Conservation (phyloP, 2,888 invertebrate genomes). For the Pristionchus arcanus region DNA sequence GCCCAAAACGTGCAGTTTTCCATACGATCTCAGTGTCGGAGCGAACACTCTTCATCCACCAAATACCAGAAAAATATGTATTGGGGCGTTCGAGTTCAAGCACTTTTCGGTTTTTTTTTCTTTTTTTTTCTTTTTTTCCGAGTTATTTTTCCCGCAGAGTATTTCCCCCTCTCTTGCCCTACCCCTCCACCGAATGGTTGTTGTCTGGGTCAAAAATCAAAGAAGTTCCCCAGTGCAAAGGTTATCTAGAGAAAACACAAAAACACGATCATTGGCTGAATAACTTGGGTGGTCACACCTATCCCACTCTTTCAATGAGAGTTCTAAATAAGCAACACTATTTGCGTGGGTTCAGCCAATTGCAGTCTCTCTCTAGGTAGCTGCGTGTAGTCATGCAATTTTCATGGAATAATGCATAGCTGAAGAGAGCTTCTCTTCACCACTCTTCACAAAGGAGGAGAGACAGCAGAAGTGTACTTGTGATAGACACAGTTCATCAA, state of each 20-base stretch:
- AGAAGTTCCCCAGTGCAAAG: too few relatives aligned
- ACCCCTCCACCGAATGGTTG: too few relatives aligned
- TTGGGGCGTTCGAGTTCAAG: too few relatives aligned
- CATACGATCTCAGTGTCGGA: too few relatives aligned
- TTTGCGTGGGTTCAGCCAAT: not conserved
- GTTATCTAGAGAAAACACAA: too few relatives aligned
- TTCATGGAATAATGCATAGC: conserved; percentile 23
- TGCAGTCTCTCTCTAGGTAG: not conserved
- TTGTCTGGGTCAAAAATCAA: too few relatives aligned
- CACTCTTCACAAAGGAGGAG: not conserved
- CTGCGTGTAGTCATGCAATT: not conserved
- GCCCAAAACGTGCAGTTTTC: not conserved
- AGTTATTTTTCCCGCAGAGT: too few relatives aligned
- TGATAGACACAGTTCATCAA: not conserved
- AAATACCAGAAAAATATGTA: too few relatives aligned
- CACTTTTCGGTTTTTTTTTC: too few relatives aligned
- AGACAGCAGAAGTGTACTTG: not conserved
- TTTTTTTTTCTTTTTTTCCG: too few relatives aligned
- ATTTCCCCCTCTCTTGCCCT: too few relatives aligned
- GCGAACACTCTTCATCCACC: not conserved
- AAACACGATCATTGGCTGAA: not conserved
- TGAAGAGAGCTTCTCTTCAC: not conserved
- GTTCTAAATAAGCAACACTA: not conserved
- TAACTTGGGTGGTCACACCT: not conserved
- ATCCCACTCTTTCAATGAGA: not conserved